These are phyloP conservation scores for Galerucella pusilla DNA, from an alignment of 2,888 invertebrate genomes.

Conservation along the genomic window DNA sequence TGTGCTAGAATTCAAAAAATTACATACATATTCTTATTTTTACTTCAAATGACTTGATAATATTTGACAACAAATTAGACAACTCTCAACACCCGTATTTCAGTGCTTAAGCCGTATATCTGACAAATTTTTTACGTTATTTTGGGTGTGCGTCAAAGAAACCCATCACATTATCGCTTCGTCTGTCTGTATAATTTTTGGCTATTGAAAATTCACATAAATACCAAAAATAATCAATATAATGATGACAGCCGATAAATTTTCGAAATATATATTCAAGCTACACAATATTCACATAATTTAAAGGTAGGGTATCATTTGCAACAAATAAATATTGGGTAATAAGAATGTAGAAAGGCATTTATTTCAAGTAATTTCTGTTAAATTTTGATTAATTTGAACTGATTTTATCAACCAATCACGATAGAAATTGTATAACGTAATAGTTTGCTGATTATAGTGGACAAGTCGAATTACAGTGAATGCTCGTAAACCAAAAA, in stretches of 20 bases:
- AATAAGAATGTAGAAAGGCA: constrained; percentile 35
- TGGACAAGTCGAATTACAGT: background rate
- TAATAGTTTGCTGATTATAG: constrained; percentile 5
- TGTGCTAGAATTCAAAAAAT: too few species aligned
- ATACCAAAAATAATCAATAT: too few species aligned
- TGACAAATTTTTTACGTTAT: too few species aligned
- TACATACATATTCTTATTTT: too few species aligned
- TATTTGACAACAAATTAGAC: too few species aligned
- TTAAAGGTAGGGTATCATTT: constrained; percentile 34
- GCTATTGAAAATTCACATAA: too few species aligned
- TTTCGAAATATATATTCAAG: constrained; percentile 46
- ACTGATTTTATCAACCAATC: background rate
- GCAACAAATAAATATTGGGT: constrained; percentile 33
- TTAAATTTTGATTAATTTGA: background rate
- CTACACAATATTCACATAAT: constrained; percentile 39
- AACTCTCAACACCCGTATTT: too few species aligned
- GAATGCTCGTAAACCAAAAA: background rate
- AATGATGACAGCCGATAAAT: constrained; percentile 39
- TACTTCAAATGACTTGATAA: too few species aligned
- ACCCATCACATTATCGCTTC: too few species aligned
- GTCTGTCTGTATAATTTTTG: too few species aligned
- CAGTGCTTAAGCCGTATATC: too few species aligned
- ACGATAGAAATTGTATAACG: background rate
- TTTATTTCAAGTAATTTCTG: constrained; percentile 10
- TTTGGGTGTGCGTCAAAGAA: too few species aligned